These are phyloP conservation scores for Cepaea hortensis DNA, from an alignment of 2,888 invertebrate genomes.

Conservation along the genomic window DNA sequence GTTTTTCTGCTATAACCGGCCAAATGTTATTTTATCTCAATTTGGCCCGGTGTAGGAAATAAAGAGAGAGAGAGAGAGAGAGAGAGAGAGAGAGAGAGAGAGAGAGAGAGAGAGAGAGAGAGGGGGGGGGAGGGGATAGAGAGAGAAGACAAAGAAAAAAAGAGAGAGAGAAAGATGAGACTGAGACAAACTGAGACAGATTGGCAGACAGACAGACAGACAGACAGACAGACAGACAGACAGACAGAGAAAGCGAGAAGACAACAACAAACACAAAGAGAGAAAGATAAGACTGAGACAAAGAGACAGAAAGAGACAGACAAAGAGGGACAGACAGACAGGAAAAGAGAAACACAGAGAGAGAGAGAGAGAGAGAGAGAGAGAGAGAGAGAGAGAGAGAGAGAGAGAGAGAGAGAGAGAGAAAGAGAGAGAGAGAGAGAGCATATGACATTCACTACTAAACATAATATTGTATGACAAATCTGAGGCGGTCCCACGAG, in stretches of 20 bases:
- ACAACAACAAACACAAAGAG: background rate
- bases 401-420: no score
- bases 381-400: no score
- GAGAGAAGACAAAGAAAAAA: constrained; percentile 9
- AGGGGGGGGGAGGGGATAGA: background rate
- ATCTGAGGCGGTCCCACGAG: no score
- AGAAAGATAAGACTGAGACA: background rate
- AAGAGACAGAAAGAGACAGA: background rate
- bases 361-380: no score
- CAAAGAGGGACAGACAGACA: background rate
- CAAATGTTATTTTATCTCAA: no score
- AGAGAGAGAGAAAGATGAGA: background rate
- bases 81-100: constrained; percentile 23
- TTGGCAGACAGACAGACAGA: background rate
- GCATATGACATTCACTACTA: no score
- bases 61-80: constrained; percentile 13
- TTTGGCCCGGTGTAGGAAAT: background rate
- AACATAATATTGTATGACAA: no score
- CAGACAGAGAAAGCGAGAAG: background rate
- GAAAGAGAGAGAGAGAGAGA: no score
- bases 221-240: background rate
- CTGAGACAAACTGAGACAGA: background rate
- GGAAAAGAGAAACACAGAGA: background rate
- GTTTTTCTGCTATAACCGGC: no score
- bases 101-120: constrained; percentile 9